These are phyloP conservation scores for Thymallus thymallus DNA, from an alignment of 2,113 vertebrate species.

Conservation along the genomic window DNA sequence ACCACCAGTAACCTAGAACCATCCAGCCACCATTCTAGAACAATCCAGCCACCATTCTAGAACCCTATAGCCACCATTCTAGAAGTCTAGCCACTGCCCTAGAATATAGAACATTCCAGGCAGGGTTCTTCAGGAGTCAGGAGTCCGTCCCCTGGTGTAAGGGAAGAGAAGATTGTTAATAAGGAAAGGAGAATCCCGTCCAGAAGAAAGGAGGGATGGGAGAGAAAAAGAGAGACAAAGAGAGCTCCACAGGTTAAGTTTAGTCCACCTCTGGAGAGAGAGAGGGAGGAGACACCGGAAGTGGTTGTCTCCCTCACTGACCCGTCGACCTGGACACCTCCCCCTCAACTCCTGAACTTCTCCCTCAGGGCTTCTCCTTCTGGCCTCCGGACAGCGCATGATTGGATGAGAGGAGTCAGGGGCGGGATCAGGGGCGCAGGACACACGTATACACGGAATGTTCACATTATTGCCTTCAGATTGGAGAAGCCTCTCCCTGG, in stretches of 20 bases:
- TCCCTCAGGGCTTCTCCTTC: conserved; percentile 21
- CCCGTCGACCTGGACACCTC: conserved; percentile 38
- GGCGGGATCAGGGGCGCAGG: conserved; percentile 45
- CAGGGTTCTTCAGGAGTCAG: background rate
- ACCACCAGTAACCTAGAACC: too few species aligned
- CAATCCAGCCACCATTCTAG: too few species aligned
- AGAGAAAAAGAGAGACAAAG: background rate
- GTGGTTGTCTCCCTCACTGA: conserved; percentile 50
- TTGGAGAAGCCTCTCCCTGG: conserved; percentile 30
- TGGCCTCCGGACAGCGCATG: background rate
- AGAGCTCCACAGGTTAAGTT: background rate
- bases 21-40: too few species aligned
- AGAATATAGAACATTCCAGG: background rate
- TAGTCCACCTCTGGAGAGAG: background rate
- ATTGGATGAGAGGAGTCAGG: background rate
- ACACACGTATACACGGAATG: conserved; percentile 65
- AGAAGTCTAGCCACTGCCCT: too few species aligned
- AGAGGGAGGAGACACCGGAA: conserved; percentile 1
- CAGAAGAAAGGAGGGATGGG: background rate
- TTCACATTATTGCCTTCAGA: conserved; percentile 3
- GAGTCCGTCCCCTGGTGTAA: too few species aligned
- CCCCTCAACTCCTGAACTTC: background rate
- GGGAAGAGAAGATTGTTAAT: too few species aligned
- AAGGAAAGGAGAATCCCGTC: background rate
- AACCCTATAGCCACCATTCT: too few species aligned